Evolutionary conservation across 2,888 invertebrate species (phyloP).

Genomic region (Dolichopus griseipennis): DNA sequence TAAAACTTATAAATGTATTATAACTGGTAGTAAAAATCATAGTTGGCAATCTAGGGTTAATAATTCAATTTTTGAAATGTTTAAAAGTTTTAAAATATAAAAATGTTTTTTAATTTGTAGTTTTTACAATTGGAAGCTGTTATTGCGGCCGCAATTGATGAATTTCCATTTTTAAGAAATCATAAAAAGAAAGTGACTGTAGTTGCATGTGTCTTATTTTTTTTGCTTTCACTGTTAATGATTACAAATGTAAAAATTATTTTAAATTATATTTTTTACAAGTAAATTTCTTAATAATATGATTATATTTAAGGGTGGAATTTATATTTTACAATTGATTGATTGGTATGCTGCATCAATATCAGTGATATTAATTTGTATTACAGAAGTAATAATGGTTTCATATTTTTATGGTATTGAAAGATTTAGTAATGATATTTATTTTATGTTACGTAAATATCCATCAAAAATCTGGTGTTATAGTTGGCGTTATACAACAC

Average conservation of each 20-base stretch:
- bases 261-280: not conserved
- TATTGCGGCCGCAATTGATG: slow-evolving; percentile 64
- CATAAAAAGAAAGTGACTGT: slow-evolving; percentile 55
- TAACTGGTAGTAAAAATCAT: too few species aligned
- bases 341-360: slow-evolving; percentile 83
- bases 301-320: slow-evolving; percentile 61
- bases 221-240: slow-evolving; percentile 58
- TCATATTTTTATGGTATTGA: slow-evolving; percentile 71
- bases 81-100: too few species aligned
- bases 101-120: slow-evolving; percentile 43
- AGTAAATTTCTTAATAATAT: not conserved
- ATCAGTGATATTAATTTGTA: slow-evolving; percentile 65
- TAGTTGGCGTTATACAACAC: slow-evolving; percentile 65
- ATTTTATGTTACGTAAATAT: slow-evolving; percentile 61
- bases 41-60: too few species aligned
- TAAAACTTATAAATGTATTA: too few species aligned
- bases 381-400: slow-evolving; percentile 69
- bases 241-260: slow-evolving; percentile 58
- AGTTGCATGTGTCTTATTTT: slow-evolving; percentile 52
- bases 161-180: slow-evolving; percentile 51
- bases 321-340: slow-evolving; percentile 73
- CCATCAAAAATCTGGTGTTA: slow-evolving; percentile 57
- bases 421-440: slow-evolving; percentile 54
- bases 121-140: slow-evolving; percentile 77
- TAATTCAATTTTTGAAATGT: too few species aligned